Percentiles rank a stretch among this genome's conserved stretches.
Conservation (phyloP, 2,888 invertebrate species). For the Hydrotaea cyrtoneurina region DNA sequence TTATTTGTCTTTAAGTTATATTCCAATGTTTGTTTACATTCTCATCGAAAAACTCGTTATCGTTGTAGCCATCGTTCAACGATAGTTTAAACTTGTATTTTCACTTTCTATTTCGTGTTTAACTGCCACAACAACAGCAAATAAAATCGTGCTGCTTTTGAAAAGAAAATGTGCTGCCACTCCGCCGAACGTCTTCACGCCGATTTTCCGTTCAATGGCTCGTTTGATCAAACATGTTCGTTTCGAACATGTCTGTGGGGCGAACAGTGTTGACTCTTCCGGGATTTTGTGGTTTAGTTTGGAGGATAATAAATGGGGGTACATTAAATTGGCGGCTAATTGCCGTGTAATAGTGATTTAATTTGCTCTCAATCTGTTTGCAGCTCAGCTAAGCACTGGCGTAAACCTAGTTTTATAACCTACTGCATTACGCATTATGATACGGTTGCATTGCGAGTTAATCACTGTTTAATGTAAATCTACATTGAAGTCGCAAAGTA, state of each 20-base stretch:
- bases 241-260: not conserved
- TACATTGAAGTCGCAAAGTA: too few relatives aligned
- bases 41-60: not conserved
- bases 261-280: not conserved
- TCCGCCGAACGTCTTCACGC: not conserved
- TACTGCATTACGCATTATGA: too few relatives aligned
- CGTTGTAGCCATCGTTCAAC: not conserved
- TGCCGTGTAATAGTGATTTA: too few relatives aligned
- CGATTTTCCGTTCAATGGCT: not conserved
- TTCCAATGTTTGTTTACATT: constrained; percentile 25
- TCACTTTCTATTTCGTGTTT: constrained; percentile 29
- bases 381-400: too few relatives aligned
- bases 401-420: too few relatives aligned
- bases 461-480: too few relatives aligned
- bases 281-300: too few relatives aligned
- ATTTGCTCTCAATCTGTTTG: too few relatives aligned
- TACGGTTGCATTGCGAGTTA: too few relatives aligned
- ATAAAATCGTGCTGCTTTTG: not conserved
- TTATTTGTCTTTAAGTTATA: not conserved
- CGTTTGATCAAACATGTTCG: not conserved
- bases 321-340: too few relatives aligned
- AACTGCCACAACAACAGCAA: not conserved
- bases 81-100: constrained; percentile 6
- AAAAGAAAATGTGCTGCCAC: too few relatives aligned
- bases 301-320: too few relatives aligned